phyloP scores from a whole-genome alignment of 1,140 invertebrate genomes.

The Sinonovacula constricta region DNA sequence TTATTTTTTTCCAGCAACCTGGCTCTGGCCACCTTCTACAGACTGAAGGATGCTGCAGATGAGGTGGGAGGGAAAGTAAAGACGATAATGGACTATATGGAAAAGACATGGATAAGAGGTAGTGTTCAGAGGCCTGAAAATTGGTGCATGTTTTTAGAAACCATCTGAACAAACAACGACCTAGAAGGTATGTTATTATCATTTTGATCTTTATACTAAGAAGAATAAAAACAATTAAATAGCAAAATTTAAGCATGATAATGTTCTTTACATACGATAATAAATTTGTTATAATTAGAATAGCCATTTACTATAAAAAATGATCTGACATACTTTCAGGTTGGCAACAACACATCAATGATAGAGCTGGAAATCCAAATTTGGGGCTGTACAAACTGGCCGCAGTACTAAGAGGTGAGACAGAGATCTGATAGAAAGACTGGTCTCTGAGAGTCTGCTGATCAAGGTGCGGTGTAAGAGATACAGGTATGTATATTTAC shows the following conservation, averaged over 20 bases:
- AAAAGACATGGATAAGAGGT: too few species aligned
- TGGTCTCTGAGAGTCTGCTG: conserved; percentile 11
- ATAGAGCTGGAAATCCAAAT: not conserved
- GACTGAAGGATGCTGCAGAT: too few species aligned
- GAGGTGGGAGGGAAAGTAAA: too few species aligned
- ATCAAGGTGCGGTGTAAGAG: not conserved
- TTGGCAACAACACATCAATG: conserved; percentile 16
- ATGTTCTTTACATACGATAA: too few species aligned
- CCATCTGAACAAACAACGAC: conserved; percentile 23
- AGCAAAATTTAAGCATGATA: not conserved
- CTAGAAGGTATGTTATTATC: too few species aligned
- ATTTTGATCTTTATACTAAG: too few species aligned
- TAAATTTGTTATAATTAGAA: too few species aligned
- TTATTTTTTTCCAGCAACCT: not conserved
- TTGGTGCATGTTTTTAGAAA: conserved; percentile 7
- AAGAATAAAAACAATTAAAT: not conserved
- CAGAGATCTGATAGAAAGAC: not conserved
- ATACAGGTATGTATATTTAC: not conserved
- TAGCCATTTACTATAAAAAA: not conserved
- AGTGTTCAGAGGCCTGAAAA: not conserved
- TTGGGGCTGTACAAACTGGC: not conserved
- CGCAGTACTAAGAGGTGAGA: not conserved
- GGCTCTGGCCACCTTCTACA: conserved; percentile 12
- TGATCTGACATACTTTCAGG: not conserved
- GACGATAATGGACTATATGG: too few species aligned